Percentiles rank a stretch among this genome's conserved stretches.
Conservation (phyloP, 2,888 invertebrate genomes). For the Trilocha varians region DNA sequence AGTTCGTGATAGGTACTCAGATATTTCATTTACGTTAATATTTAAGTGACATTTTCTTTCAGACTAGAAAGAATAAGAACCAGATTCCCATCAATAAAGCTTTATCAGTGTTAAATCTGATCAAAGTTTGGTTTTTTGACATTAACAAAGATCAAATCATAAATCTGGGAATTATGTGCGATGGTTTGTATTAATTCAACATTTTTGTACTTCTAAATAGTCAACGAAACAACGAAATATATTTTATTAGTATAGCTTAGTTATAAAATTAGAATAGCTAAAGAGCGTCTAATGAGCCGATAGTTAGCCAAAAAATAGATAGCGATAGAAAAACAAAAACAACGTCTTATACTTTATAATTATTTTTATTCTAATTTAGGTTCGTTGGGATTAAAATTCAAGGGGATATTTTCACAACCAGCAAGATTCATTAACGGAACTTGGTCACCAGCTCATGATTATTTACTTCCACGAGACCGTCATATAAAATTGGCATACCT, state of each 20-base stretch:
- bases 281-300: no score
- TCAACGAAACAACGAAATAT: not conserved
- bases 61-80: constrained; percentile 21
- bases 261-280: no score
- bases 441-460: constrained; percentile 60
- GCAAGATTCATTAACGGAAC: constrained; percentile 44
- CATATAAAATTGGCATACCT: constrained; percentile 46
- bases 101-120: constrained; percentile 52
- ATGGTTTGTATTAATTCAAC: constrained; percentile 44
- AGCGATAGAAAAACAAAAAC: no score
- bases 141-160: constrained; percentile 49
- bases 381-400: constrained; percentile 65
- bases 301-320: no score
- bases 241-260: not conserved
- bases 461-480: constrained; percentile 43
- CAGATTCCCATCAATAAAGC: constrained; percentile 34
- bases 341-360: not conserved
- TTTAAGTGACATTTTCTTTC: constrained; percentile 11
- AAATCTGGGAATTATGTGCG: constrained; percentile 67
- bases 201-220: not conserved
- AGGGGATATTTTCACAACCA: constrained; percentile 74
- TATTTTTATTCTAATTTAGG: constrained; percentile 35
- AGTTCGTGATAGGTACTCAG: no score
- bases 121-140: constrained; percentile 66
- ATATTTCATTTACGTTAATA: not conserved